Conservation (phyloP, 2,113 vertebrate species). For the Dicerorhinus sumatrensis region DNA sequence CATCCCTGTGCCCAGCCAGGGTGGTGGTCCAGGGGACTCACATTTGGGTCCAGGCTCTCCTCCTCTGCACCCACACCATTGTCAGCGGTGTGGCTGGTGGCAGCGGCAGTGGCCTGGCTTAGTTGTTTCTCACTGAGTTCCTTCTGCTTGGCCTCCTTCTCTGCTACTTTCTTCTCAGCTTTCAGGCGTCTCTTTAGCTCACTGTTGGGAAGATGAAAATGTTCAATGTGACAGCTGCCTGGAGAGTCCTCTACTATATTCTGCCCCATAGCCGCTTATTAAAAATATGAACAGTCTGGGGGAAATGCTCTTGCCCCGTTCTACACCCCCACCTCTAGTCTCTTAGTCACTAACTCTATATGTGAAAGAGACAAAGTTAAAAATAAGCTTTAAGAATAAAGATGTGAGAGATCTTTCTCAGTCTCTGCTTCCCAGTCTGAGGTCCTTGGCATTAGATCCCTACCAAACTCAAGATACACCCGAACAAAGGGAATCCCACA, state of each 20-base stretch:
- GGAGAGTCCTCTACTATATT: neutral
- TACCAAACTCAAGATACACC: neutral
- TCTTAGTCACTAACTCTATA: neutral
- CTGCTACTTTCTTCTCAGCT: constrained; percentile 95
- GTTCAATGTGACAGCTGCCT: neutral
- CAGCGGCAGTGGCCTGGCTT: constrained; percentile 59
- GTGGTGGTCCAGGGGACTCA: constrained; percentile 83
- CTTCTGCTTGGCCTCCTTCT: constrained; percentile 95
- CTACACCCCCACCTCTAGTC: neutral
- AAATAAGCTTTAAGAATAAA: constrained; percentile 4
- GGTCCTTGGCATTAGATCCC: neutral
- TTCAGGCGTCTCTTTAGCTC: constrained; percentile 97
- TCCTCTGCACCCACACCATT: constrained; percentile 89
- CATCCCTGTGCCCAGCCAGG: neutral
- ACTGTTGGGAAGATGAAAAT: constrained; percentile 84
- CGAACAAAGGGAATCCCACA: neutral
- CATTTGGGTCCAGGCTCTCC: constrained; percentile 96
- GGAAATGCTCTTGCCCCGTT: neutral
- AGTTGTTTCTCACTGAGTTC: constrained; percentile 88
- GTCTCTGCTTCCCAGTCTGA: neutral
- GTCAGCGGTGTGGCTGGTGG: constrained; percentile 72
- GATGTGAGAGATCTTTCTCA: neutral
- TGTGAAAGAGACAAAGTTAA: neutral
- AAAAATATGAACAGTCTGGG: neutral
- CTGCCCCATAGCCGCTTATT: neutral